A percentile compares a stretch with the other conserved stretches of the same genome.
Conservation (phyloP, 2,797 vertebrate species). For the Lagocephalus sceleratus region DNA sequence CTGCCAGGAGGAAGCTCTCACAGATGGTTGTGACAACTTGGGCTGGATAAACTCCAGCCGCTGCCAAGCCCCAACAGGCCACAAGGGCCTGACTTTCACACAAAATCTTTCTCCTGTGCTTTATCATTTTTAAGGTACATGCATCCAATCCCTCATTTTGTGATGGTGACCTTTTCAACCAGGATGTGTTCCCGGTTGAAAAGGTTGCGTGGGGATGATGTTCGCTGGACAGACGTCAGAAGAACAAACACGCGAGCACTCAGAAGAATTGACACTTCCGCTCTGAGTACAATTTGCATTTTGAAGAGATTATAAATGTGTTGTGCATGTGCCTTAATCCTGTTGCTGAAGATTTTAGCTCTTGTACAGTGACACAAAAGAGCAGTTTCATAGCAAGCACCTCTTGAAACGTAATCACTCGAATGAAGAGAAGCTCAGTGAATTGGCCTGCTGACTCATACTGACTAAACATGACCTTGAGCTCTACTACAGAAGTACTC, state of each 20-base stretch:
- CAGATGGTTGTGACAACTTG: constrained; percentile 55
- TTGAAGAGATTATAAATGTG: constrained; percentile 47
- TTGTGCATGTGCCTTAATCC: constrained; percentile 57
- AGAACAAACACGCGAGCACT: constrained; percentile 18
- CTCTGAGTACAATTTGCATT: constrained; percentile 34
- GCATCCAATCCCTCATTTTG: constrained; percentile 3
- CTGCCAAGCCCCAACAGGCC: constrained; percentile 30
- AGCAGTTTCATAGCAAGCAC: constrained; percentile 44
- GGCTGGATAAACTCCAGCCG: constrained; percentile 51
- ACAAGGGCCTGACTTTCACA: background rate
- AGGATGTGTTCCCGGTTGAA: background rate
- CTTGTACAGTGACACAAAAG: constrained; percentile 47
- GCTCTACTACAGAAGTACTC: constrained; percentile 35
- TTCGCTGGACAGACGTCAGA: constrained; percentile 27
- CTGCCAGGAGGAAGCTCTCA: constrained; percentile 40
- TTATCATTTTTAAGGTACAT: background rate
- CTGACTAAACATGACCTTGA: constrained; percentile 41
- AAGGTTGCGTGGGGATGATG: constrained; percentile 19
- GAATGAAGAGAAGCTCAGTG: constrained; percentile 42
- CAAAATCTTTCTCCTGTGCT: too few relatives aligned
- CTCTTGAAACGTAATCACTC: constrained; percentile 62
- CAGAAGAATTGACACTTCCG: constrained; percentile 33
- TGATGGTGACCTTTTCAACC: too few relatives aligned
- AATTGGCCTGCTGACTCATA: constrained; percentile 51
- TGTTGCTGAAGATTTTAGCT: constrained; percentile 54